Evolutionary conservation across 2,113 vertebrate species (phyloP).

Genomic region (Crypturellus undulatus): DNA sequence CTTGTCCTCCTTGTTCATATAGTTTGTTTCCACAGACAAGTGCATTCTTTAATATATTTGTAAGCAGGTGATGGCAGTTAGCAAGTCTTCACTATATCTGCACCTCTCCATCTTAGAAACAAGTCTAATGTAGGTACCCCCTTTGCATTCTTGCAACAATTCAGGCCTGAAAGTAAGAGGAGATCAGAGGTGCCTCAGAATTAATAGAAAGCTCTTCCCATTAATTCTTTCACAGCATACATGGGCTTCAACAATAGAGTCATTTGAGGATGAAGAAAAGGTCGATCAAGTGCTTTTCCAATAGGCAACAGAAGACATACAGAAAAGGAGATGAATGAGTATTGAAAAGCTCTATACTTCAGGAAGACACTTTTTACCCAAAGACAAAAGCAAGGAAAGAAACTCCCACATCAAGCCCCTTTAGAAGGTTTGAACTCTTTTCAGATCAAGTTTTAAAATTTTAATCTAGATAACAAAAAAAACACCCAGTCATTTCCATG

Average conservation of each 20-base stretch:
- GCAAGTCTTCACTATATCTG: neutral
- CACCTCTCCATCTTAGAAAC: neutral
- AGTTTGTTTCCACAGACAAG: neutral
- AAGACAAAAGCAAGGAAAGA: neutral
- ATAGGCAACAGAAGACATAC: neutral
- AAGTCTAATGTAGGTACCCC: neutral
- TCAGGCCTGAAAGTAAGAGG: neutral
- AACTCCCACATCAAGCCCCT: neutral
- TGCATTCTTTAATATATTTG: neutral
- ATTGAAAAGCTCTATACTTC: neutral
- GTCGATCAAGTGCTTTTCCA: neutral
- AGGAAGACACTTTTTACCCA: neutral
- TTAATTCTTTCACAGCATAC: neutral
- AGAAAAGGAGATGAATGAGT: neutral
- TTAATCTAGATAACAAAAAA: neutral
- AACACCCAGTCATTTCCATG: neutral
- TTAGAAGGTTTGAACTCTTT: neutral
- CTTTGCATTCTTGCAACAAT: neutral
- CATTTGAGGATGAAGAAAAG: neutral
- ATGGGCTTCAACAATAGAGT: neutral
- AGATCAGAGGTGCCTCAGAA: neutral
- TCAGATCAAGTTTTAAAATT: neutral
- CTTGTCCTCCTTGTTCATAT: neutral
- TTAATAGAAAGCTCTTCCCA: neutral
- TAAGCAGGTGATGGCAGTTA: accelerated